Evolutionary conservation across 2,113 vertebrate species (phyloP).

Genomic region (Aegithalos caudatus): DNA sequence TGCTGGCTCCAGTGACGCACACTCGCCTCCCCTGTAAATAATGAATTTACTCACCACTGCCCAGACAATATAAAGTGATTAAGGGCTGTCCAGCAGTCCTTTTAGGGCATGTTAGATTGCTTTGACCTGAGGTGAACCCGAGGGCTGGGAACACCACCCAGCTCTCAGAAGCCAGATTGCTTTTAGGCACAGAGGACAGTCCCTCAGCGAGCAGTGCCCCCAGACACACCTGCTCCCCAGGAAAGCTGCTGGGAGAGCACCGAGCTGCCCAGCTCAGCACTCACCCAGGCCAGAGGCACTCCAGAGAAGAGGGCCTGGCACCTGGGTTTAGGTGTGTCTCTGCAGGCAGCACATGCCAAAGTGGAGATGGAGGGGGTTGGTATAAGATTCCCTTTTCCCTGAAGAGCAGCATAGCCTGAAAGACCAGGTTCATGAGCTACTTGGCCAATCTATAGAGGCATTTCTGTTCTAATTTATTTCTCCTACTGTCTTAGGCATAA

Average conservation of each 20-base stretch:
- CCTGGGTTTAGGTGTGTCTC: neutral
- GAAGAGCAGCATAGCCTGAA: neutral
- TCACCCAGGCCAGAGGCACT: neutral
- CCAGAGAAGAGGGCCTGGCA: neutral
- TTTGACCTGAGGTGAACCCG: constrained; percentile 37
- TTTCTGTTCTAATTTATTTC: neutral
- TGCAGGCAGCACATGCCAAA: neutral
- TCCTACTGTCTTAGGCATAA: neutral
- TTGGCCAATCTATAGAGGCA: neutral
- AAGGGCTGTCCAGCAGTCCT: neutral
- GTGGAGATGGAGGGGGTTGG: neutral
- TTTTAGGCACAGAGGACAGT: neutral
- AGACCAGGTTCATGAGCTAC: neutral
- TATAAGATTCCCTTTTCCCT: neutral
- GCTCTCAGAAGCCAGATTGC: constrained; percentile 17
- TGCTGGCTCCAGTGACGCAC: neutral
- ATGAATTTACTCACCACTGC: neutral
- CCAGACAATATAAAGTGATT: constrained; percentile 18
- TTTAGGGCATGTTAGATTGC: constrained; percentile 22
- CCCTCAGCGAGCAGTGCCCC: neutral
- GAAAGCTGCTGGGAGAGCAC: neutral
- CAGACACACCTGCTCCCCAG: neutral
- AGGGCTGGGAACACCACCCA: neutral
- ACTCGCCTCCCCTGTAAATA: neutral
- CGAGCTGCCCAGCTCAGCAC: neutral